phyloP scores from a whole-genome alignment of 2,113 vertebrate species.

The Okapia johnstoni region DNA sequence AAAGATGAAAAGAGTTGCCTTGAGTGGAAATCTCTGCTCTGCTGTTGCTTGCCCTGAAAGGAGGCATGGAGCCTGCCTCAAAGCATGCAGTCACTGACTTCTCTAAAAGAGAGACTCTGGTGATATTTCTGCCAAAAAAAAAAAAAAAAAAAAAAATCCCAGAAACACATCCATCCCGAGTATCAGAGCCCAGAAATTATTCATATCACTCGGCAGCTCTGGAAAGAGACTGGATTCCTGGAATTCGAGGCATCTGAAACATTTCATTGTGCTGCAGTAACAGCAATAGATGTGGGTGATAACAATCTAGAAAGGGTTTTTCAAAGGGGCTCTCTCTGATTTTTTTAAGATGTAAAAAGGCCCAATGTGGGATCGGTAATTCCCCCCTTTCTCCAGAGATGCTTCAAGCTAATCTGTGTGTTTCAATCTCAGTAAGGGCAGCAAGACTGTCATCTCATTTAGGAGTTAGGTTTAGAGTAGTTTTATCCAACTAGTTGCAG shows the following conservation, averaged over 20 bases:
- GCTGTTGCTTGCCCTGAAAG: neutral
- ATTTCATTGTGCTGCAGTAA: neutral
- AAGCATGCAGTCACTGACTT: neutral
- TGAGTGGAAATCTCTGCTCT: neutral
- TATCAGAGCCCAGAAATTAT: slow-evolving; percentile 49
- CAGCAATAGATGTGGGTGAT: rapidly evolving
- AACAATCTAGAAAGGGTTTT: neutral
- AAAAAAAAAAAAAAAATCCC: neutral
- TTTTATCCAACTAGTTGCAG: neutral
- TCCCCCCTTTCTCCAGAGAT: neutral
- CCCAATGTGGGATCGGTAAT: neutral
- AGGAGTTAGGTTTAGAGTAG: neutral
- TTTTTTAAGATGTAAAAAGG: neutral
- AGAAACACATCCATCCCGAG: neutral
- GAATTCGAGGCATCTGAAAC: neutral
- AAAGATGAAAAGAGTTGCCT: neutral
- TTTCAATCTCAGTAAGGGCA: neutral
- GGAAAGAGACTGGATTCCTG: neutral
- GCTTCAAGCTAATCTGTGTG: neutral
- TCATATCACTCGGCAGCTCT: neutral
- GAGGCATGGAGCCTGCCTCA: neutral
- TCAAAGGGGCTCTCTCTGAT: neutral
- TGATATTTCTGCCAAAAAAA: neutral
- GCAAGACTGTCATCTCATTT: neutral
- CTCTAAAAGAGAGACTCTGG: neutral